phyloP scores from a whole-genome alignment of 2,797 vertebrate species.

The Sebastolobus alascanus region DNA sequence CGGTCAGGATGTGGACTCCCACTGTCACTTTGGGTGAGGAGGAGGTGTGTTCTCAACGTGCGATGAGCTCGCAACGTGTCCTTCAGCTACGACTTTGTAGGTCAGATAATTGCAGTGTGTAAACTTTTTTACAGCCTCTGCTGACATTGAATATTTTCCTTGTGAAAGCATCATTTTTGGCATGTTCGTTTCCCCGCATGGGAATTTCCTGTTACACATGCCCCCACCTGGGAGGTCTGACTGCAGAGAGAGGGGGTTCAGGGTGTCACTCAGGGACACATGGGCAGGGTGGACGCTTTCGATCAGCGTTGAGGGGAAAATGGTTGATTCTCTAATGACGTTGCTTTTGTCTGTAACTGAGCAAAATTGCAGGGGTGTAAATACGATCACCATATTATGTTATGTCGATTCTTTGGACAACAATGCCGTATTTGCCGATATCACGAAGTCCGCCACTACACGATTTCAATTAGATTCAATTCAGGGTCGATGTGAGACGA shows the following conservation, averaged over 20 bases:
- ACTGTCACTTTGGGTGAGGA: conserved; percentile 18
- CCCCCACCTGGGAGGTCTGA: conserved; percentile 39
- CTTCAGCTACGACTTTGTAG: conserved; percentile 30
- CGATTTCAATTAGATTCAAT: too few species aligned
- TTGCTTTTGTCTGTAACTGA: not conserved
- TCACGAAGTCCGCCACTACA: too few species aligned
- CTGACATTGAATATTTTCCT: conserved; percentile 56
- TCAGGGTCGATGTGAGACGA: too few species aligned
- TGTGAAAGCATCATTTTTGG: conserved; percentile 50
- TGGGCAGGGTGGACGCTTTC: conserved; percentile 25
- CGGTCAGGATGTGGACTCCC: conserved; percentile 17
- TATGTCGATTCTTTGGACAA: too few species aligned
- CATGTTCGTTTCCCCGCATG: conserved; percentile 37
- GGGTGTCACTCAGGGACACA: conserved; percentile 52
- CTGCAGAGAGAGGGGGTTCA: conserved; percentile 45
- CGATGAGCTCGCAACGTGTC: conserved; percentile 24
- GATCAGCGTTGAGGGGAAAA: not conserved
- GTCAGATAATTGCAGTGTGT: conserved; percentile 44
- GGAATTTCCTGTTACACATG: conserved; percentile 52
- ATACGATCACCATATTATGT: too few species aligned
- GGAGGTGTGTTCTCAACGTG: conserved; percentile 15
- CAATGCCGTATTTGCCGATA: too few species aligned
- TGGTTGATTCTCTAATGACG: not conserved
- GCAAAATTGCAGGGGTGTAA: too few species aligned
- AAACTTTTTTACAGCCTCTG: conserved; percentile 35